Conservation (phyloP, 2,113 vertebrate species). For the Hucho hucho region DNA sequence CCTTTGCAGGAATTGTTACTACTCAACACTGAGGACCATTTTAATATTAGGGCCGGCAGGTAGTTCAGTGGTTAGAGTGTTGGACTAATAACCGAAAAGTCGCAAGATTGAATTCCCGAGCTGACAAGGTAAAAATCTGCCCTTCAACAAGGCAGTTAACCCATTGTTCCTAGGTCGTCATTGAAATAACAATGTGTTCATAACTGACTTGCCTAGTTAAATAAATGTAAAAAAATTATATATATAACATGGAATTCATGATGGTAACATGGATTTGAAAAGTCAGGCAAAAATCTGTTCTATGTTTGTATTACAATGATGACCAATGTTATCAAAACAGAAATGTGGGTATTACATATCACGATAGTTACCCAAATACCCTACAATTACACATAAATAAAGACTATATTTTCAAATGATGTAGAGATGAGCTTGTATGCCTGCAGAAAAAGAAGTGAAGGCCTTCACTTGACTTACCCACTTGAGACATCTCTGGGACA, state of each 20-base stretch:
- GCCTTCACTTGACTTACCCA: conserved; percentile 80
- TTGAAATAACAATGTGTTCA: too few species aligned
- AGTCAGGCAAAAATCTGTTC: too few species aligned
- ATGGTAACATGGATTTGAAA: neutral
- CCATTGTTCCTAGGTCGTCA: too few species aligned
- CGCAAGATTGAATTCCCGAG: too few species aligned
- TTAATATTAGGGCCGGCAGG: neutral
- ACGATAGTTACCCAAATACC: neutral
- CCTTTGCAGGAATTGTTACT: conserved; percentile 36
- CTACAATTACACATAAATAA: neutral
- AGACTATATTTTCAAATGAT: neutral
- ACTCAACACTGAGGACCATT: conserved; percentile 21
- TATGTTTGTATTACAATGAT: too few species aligned
- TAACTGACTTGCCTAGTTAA: too few species aligned
- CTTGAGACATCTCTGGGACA: conserved; percentile 93
- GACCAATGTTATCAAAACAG: too few species aligned
- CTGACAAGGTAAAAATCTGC: too few species aligned
- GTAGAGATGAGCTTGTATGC: neutral
- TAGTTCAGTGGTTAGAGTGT: too few species aligned
- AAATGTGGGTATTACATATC: neutral
- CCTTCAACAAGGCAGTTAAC: too few species aligned
- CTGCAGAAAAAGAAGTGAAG: neutral
- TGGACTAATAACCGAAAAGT: too few species aligned
- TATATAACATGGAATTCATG: conserved; percentile 9
- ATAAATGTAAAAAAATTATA: too few species aligned